Base-by-base conservation (phyloP, 2,888 invertebrate genomes). In the Phragmatobia fuliginosa region DNA sequence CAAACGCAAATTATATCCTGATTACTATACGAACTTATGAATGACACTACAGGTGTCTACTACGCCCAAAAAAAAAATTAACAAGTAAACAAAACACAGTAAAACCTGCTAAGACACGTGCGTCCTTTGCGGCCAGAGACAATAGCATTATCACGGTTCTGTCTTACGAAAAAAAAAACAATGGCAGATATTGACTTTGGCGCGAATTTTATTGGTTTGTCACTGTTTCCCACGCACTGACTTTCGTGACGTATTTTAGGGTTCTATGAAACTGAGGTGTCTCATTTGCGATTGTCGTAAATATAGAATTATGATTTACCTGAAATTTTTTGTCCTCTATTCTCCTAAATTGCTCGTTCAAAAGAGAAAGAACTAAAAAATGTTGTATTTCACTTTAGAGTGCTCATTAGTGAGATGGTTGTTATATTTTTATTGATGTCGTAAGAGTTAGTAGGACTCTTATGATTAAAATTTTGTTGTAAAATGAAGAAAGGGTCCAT, bases 81-180 rank as follows among this genome's bases (percentile, higher is more conserved):
- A 75, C 73, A 80, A 84, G 87, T 85, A 89, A 91, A 91, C 89
- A 91, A 88, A 90, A 88, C 83, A 85, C 81, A 84, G 88, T 89
- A 87, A 90, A 91, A 89, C 91, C 89, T 88, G 88, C 88, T 86
- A 79, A 90, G 94, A 93, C 94, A 94, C 87, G 87, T 85, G 87
- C 94, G 94, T 92, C 88, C 87, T 89, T 91, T 93, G 93, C 92
- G 94, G 94, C 87, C 87, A 90, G 87, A 92, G 87, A 94, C 94
- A 94, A 94, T 91, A 79, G 86, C 85, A 83, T 85, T 86, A 90
- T 87, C 84, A 81, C 83, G 78, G 76, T 77, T 67, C 70, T 75
- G 74, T 80, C 79, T 79, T 79, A 79, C 28, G 31, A n/a, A 79
- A 84, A 89, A 88, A 89, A 88, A 86, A 80, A 62, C 78, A 84